Evolutionary conservation across 1,140 invertebrate genomes (phyloP), one percentile per base, ranked within the genome.

Genomic region (Agrypnia vestita): DNA sequence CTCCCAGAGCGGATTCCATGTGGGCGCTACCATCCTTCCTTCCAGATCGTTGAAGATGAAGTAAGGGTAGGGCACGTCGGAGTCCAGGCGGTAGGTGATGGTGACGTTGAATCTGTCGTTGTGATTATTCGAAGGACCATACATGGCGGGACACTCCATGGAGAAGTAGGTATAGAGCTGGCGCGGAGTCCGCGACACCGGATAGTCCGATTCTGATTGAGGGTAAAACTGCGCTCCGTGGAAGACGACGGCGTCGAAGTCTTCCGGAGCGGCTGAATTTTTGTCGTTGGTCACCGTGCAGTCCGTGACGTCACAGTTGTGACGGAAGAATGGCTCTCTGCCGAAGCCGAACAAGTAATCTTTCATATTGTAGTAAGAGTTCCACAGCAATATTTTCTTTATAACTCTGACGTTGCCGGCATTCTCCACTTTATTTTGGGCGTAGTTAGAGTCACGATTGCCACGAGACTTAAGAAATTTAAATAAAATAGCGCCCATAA

Each of bases 31-130:
- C 8, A 75, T 51, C 0, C 82, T 75, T 0, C 81, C 83, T 0
- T 85, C 78, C 0, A 55, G 61, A 74, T 87, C 86, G 49, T 84
- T 47, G 43, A 91, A 3, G 78, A 87, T 87, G n/a, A 89, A 91
- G 82, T 94, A 94, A 11, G 92, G 90, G 69, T 91, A 88, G 0
- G 91, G 86, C 25, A 94, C 88, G 80, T 93, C 92, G 43, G 92
- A 93, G 84, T 93, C 93, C 35, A 89, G 84, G 15, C 93, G 86
- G 84, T 93, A 93, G 13, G 89, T 89, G 78, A 89, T 91, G 4
- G 92, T 93, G 85, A 92, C 89, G 84, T 93, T 92, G 61, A 92
- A 89, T 69, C 86, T 86, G 0, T 80, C 49, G 43, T 78, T 71
- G 43, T 86, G 85, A 47, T 85, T 81, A 43, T 72, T 71, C 15